phyloP scores from a whole-genome alignment of 2,888 invertebrate species.

The Nemapogon koenigi region DNA sequence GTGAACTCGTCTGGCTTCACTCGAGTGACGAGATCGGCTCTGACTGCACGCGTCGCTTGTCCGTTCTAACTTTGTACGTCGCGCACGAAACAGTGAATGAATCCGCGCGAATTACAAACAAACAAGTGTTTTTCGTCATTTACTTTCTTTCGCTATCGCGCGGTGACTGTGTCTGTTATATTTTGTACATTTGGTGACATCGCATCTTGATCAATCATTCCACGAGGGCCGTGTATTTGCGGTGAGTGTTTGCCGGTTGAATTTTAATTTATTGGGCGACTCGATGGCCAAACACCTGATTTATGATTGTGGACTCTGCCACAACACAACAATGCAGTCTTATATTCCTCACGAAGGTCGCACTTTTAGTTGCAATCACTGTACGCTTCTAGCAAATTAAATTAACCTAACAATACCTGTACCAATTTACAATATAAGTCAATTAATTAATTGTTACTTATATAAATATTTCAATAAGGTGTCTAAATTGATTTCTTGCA shows the following conservation, averaged over 20 bases:
- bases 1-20: constrained; percentile 25
- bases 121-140: background rate
- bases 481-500: too few relatives aligned
- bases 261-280: constrained; percentile 43
- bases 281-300: constrained; percentile 1
- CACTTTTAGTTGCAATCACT: too few relatives aligned
- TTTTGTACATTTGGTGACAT: constrained; percentile 38
- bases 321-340: too few relatives aligned
- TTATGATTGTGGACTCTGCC: too few relatives aligned
- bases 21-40: constrained; percentile 41
- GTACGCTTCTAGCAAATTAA: too few relatives aligned
- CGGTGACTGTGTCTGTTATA: constrained; percentile 16
- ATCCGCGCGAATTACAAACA: background rate
- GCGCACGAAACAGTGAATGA: constrained; percentile 35
- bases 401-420: too few relatives aligned
- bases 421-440: too few relatives aligned
- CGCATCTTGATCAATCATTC: constrained; percentile 46
- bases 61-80: too few relatives aligned
- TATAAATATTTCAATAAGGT: too few relatives aligned
- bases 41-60: constrained; percentile 33
- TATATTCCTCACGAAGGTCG: too few relatives aligned
- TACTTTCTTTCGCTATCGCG: background rate
- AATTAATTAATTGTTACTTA: too few relatives aligned
- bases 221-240: constrained; percentile 48
- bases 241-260: constrained; percentile 48